phyloP scores from a whole-genome alignment of 2,888 invertebrate genomes.

The Eugnorisma glareosa region DNA sequence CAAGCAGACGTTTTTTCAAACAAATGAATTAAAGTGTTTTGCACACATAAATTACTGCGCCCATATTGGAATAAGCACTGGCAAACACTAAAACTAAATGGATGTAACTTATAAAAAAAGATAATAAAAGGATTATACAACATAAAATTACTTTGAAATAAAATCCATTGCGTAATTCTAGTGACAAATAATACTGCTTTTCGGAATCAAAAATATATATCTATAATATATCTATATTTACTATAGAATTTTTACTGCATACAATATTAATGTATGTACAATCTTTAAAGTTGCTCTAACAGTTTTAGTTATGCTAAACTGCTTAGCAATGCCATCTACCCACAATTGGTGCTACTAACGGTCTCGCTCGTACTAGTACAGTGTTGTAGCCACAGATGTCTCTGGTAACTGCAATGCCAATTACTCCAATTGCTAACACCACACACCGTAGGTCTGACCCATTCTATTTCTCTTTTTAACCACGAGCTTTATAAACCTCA shows the following conservation, averaged over 20 bases:
- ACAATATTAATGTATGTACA: background rate
- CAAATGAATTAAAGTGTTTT: background rate
- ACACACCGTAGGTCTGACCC: too few species aligned
- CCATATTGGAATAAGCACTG: background rate
- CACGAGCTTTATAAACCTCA: too few species aligned
- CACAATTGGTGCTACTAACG: background rate
- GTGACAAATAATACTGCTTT: background rate
- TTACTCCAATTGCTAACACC: background rate
- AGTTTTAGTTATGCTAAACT: background rate
- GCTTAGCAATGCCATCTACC: slow-evolving; percentile 22
- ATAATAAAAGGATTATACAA: background rate
- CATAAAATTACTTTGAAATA: background rate
- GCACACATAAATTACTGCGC: background rate
- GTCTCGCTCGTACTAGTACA: background rate
- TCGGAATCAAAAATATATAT: background rate
- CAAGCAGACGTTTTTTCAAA: background rate
- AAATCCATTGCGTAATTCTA: background rate
- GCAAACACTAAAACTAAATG: background rate
- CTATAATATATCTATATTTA: too few species aligned
- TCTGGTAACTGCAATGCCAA: slow-evolving; percentile 6
- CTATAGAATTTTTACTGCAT: background rate
- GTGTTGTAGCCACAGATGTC: slow-evolving; percentile 4
- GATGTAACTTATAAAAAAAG: background rate
- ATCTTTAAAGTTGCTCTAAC: background rate
- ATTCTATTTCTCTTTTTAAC: background rate